These are phyloP conservation scores for Stigmatopora nigra DNA, from an alignment of 2,113 vertebrate species.

Conservation along the genomic window DNA sequence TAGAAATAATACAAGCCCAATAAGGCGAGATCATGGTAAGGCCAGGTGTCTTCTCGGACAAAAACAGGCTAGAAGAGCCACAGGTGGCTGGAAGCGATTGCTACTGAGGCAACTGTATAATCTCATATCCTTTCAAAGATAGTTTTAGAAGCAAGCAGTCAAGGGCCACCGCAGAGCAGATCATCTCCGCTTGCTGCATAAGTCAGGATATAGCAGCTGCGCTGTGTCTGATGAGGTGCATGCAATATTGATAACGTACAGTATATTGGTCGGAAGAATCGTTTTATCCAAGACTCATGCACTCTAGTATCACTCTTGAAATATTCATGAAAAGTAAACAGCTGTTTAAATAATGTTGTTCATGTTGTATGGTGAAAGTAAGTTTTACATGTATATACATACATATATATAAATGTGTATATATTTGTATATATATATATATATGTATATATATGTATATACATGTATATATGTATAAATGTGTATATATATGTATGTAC, in stretches of 20 bases:
- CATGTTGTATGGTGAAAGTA: no score
- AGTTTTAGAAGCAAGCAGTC: constrained; percentile 52
- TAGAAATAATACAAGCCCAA: constrained; percentile 26
- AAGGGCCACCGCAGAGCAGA: constrained; percentile 32
- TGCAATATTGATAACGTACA: constrained; percentile 46
- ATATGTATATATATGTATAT: no score
- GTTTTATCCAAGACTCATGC: neutral
- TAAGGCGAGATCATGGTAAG: constrained; percentile 11
- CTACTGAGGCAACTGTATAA: constrained; percentile 29
- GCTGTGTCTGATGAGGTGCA: constrained; percentile 25
- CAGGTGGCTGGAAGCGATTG: constrained; percentile 56
- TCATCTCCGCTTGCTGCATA: constrained; percentile 19
- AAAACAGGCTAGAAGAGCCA: constrained; percentile 18
- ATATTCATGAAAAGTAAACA: no score
- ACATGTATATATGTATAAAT: no score
- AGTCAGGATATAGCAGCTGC: constrained; percentile 39
- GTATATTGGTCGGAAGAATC: neutral
- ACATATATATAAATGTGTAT: no score
- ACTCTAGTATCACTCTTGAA: no score
- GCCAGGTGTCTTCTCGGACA: constrained; percentile 12
- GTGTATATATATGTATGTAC: no score
- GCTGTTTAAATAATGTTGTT: no score
- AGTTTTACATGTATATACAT: no score
- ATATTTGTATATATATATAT: no score
- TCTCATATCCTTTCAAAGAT: constrained; percentile 55